Conservation (phyloP, 2,797 vertebrate genomes). For the Astyanax mexicanus region DNA sequence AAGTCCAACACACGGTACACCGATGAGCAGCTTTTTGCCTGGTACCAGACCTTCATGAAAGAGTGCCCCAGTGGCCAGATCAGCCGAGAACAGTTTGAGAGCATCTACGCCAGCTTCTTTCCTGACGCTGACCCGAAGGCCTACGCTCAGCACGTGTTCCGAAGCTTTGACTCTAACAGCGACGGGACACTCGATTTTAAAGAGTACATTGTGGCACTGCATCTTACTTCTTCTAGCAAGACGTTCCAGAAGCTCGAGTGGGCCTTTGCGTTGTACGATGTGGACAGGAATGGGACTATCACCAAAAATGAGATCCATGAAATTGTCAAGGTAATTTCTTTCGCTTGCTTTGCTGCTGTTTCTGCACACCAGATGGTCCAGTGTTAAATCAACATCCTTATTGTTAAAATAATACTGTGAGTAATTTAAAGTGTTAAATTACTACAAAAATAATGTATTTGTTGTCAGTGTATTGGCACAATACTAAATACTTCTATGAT, state of each 20-base stretch:
- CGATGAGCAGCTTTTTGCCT: constrained; percentile 77
- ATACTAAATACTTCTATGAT: too few species aligned
- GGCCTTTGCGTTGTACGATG: constrained; percentile 84
- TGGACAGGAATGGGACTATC: constrained; percentile 79
- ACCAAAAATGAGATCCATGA: constrained; percentile 84
- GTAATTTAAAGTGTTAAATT: too few species aligned
- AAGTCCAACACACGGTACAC: constrained; percentile 78
- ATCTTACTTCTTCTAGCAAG: constrained; percentile 78
- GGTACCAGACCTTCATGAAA: constrained; percentile 82
- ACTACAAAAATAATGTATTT: too few species aligned
- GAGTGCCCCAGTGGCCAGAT: constrained; percentile 82
- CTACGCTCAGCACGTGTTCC: constrained; percentile 84
- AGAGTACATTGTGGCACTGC: constrained; percentile 84
- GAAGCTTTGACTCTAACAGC: constrained; percentile 83
- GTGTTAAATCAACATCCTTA: too few species aligned
- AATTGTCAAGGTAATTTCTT: constrained; percentile 74
- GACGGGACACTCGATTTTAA: constrained; percentile 83
- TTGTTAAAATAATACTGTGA: too few species aligned
- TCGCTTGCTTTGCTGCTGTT: background rate
- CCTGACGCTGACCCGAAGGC: constrained; percentile 79
- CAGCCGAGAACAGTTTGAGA: constrained; percentile 76
- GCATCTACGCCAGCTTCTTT: constrained; percentile 83
- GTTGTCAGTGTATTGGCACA: too few species aligned
- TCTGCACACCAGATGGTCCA: too few species aligned
- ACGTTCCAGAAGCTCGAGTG: constrained; percentile 82